Evolutionary conservation across 2,113 vertebrate species (phyloP).

Genomic region (Narcine bancroftii): DNA sequence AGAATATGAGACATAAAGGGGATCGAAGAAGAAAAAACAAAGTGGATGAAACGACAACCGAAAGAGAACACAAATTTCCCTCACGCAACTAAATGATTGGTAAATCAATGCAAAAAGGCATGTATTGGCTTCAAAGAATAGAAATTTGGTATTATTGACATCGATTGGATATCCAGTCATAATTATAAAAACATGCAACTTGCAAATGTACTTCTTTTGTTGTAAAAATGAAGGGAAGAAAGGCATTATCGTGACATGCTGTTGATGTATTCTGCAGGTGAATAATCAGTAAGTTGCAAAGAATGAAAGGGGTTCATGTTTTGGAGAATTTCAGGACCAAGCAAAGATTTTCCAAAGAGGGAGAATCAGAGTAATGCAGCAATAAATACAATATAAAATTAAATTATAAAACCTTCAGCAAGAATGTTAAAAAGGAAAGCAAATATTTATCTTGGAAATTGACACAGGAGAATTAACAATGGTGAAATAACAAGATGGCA

Average conservation of each 20-base stretch:
- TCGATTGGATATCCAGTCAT: too few species aligned
- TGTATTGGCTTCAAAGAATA: not conserved
- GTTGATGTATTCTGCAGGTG: not conserved
- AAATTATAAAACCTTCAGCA: too few species aligned
- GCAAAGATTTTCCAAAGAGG: too few species aligned
- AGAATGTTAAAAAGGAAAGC: too few species aligned
- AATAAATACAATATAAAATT: too few species aligned
- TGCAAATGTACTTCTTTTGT: not conserved
- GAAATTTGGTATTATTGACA: not conserved
- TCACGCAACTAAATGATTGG: not conserved
- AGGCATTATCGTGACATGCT: too few species aligned
- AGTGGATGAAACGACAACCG: not conserved
- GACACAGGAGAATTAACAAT: too few species aligned
- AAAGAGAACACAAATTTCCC: not conserved
- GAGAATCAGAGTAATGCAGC: too few species aligned
- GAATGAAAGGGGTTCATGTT: too few species aligned
- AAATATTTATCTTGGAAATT: too few species aligned
- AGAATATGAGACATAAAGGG: not conserved
- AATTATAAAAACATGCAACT: not conserved
- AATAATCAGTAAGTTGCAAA: not conserved
- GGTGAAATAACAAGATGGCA: too few species aligned
- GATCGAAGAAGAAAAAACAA: not conserved
- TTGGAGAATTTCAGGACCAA: too few species aligned
- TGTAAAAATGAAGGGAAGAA: not conserved
- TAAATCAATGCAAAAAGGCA: not conserved